Evolutionary conservation across 2,113 vertebrate genomes (phyloP), one percentile per base, ranked within the genome.

Genomic region (Lathamus discolor): DNA sequence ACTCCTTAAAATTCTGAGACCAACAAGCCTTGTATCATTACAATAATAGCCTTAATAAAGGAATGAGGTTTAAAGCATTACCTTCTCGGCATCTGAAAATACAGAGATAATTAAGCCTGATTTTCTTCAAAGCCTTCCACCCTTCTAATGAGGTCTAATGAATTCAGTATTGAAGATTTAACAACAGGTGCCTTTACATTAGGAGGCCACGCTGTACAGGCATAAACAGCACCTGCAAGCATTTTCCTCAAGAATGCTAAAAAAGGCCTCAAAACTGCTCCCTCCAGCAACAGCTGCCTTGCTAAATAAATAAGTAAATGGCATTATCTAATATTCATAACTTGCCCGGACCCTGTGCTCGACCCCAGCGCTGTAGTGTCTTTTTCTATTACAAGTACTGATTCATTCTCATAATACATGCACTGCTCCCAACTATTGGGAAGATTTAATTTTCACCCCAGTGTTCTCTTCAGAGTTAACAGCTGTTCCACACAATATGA

Each of bases 81-180:
- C 46, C 39, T 61, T 24, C 25, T 35, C 85, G 78, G 73, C 61
- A 84, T 23, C 69, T 91, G 80, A 93, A 93, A 86, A 90, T 9
- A 77, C 3, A 17, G 52, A 69, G 27, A 82, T 88, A 88, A 95
- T 82, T 69, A 83, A 93, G 44, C 8, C 81, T 91, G 62, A 73
- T 90, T 88, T 86, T 81, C 43, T 82, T 89, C 89, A 92, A 81
- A 94, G 80, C 73, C 76, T 86, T 79, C 74, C 63, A 68, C 9
- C 11, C 54, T 57, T 9, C 22, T 86, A 84, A 91, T 54, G 73
- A 96, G 39, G 33, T 62, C 44, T 94, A 86, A 90, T 75, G 77
- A 92, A 76, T 84, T 84, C 83, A 92, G 62, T 83, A 49, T 0
- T 77, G 59, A 68, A 66, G 78, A 81, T 82, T 88, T 49, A 86